Evolutionary conservation across 2,113 vertebrate species (phyloP).

Genomic region (Platycercus adscitus): DNA sequence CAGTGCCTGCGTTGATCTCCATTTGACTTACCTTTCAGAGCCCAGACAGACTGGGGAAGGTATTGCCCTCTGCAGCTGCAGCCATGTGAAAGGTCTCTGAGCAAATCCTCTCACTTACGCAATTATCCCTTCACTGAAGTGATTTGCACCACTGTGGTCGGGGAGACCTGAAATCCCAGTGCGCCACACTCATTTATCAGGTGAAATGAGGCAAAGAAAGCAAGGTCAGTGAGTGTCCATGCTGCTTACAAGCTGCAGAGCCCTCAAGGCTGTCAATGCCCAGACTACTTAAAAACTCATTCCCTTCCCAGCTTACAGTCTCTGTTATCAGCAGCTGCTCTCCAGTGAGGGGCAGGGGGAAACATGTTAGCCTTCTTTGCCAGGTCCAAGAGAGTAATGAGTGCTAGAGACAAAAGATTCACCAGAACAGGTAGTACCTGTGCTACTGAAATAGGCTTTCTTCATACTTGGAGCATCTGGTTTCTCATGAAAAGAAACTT

Average conservation of each 20-base stretch:
- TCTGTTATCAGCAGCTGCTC: neutral
- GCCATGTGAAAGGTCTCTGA: slow-evolving; percentile 40
- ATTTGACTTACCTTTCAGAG: slow-evolving; percentile 32
- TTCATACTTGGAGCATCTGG: neutral
- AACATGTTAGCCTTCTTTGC: neutral
- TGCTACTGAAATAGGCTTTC: neutral
- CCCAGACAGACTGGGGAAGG: neutral
- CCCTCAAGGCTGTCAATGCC: slow-evolving; percentile 42
- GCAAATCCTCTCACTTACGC: slow-evolving; percentile 52
- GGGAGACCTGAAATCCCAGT: slow-evolving; percentile 40
- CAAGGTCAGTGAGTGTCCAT: slow-evolving; percentile 45
- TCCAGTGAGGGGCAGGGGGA: neutral
- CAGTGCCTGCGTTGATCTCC: neutral
- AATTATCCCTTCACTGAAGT: slow-evolving; percentile 50
- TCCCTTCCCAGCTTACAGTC: neutral
- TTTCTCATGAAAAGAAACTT: neutral
- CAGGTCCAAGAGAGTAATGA: neutral
- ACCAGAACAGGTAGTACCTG: neutral
- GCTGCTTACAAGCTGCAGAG: slow-evolving; percentile 51
- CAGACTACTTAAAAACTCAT: slow-evolving; percentile 33
- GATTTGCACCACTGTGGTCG: neutral
- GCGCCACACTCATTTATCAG: slow-evolving; percentile 68
- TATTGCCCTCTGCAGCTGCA: slow-evolving; percentile 46
- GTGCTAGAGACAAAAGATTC: neutral
- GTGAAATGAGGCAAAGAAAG: slow-evolving; percentile 72